Evolutionary conservation across 1,140 invertebrate genomes (phyloP).

Genomic region (Diachasma alloeum): DNA sequence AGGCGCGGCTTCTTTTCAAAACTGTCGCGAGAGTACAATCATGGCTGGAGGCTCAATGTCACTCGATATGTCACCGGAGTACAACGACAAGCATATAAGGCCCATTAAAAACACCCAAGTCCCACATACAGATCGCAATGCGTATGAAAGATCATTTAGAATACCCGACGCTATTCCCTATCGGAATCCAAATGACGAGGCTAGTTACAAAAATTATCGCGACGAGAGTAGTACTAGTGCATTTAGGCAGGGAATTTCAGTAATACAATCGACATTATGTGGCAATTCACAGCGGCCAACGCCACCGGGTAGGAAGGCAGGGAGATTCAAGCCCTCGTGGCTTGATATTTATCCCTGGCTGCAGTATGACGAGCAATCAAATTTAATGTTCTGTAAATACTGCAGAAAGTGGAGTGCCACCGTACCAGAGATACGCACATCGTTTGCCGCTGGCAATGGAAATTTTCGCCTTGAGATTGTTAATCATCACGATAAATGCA

Average conservation of each 20-base stretch:
- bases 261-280: constrained; percentile 58
- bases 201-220: background rate
- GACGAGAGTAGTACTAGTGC: constrained; percentile 27
- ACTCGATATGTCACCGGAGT: constrained; percentile 46
- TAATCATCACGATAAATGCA: constrained; percentile 80
- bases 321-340: constrained; percentile 73
- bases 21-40: constrained; percentile 49
- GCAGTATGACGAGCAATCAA: constrained; percentile 71
- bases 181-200: constrained; percentile 30
- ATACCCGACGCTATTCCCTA: background rate
- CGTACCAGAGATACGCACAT: constrained; percentile 75
- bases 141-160: background rate
- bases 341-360: constrained; percentile 74
- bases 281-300: constrained; percentile 29
- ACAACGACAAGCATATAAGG: constrained; percentile 18
- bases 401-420: constrained; percentile 76
- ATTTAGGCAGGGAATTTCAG: constrained; percentile 58
- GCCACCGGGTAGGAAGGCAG: constrained; percentile 64
- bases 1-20: constrained; percentile 42
- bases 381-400: constrained; percentile 78
- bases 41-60: constrained; percentile 49
- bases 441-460: constrained; percentile 77
- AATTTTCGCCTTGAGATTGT: constrained; percentile 80
- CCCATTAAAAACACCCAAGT: constrained; percentile 11
- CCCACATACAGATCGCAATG: background rate